These are phyloP conservation scores for Shinisaurus crocodilurus DNA, from an alignment of 2,113 vertebrate species.

Conservation along the genomic window DNA sequence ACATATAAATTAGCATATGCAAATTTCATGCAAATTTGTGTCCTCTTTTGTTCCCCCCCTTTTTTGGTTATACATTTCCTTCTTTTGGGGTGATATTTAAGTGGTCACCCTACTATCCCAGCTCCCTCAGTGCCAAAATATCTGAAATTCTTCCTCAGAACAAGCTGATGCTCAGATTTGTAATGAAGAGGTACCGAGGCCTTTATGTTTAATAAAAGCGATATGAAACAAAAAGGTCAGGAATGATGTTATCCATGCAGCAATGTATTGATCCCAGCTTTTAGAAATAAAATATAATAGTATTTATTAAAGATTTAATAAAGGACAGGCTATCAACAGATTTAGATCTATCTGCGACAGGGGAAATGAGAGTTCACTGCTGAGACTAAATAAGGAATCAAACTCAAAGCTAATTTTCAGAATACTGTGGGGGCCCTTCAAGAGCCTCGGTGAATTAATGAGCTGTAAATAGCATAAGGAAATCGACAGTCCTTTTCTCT, in stretches of 20 bases:
- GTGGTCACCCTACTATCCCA: no score
- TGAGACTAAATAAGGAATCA: slow-evolving; percentile 34
- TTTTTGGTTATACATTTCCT: not conserved
- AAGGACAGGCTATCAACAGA: slow-evolving; percentile 21
- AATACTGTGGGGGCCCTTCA: not conserved
- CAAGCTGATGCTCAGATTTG: slow-evolving; percentile 30
- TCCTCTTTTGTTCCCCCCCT: not conserved
- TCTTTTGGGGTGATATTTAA: not conserved
- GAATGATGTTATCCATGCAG: slow-evolving; percentile 32
- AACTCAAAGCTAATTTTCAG: not conserved
- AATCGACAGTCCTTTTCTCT: not conserved
- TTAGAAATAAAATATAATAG: slow-evolving; percentile 44
- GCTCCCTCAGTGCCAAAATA: not conserved
- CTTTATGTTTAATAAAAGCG: slow-evolving; percentile 58
- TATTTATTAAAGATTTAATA: slow-evolving; percentile 69
- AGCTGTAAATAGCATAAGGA: not conserved
- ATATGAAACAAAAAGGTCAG: slow-evolving; percentile 55
- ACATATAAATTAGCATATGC: not conserved
- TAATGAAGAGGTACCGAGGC: slow-evolving; percentile 47
- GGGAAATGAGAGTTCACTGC: not conserved
- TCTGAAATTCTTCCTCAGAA: slow-evolving; percentile 38
- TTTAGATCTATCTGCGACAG: slow-evolving; percentile 15
- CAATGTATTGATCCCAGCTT: slow-evolving; percentile 59
- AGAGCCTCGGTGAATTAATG: not conserved
- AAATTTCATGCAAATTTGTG: not conserved